A percentile compares a stretch with the other conserved stretches of the same genome.
Evolutionary conservation across 2,888 invertebrate genomes (phyloP).

Genomic region (Ceratothoa steindachneri): DNA sequence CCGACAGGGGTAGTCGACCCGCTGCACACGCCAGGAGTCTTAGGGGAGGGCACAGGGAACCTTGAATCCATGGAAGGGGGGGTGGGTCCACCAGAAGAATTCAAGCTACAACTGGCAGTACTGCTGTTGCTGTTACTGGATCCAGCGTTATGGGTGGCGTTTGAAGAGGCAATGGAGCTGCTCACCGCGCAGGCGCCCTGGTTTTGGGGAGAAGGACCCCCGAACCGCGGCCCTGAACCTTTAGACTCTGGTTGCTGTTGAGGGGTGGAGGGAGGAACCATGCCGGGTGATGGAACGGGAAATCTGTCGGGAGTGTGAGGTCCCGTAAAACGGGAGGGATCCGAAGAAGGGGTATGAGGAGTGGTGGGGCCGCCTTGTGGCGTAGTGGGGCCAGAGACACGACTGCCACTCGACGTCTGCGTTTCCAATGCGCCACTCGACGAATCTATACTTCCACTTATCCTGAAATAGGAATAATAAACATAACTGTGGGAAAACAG

Average conservation of each 20-base stretch:
- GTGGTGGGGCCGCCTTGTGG: constrained; percentile 56
- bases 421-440: constrained; percentile 11
- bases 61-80: constrained; percentile 41
- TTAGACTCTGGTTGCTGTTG: constrained; percentile 43
- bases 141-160: constrained; percentile 12
- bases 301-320: constrained; percentile 48
- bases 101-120: constrained; percentile 23
- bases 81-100: constrained; percentile 34
- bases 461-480: constrained; percentile 23
- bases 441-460: constrained; percentile 26
- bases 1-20: constrained; percentile 44
- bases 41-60: constrained; percentile 46
- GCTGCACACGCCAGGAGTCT: constrained; percentile 40
- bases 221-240: neutral
- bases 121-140: constrained; percentile 17
- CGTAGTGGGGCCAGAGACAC: constrained; percentile 33
- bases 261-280: constrained; percentile 36
- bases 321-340: constrained; percentile 49
- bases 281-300: constrained; percentile 41
- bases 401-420: constrained; percentile 11
- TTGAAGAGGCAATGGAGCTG: constrained; percentile 22
- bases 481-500: neutral
- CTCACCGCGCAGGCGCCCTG: neutral
- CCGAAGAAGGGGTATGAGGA: constrained; percentile 57
- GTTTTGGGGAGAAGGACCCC: neutral